Base-by-base conservation (phyloP, 2,797 vertebrate species). In the Huso huso region DNA sequence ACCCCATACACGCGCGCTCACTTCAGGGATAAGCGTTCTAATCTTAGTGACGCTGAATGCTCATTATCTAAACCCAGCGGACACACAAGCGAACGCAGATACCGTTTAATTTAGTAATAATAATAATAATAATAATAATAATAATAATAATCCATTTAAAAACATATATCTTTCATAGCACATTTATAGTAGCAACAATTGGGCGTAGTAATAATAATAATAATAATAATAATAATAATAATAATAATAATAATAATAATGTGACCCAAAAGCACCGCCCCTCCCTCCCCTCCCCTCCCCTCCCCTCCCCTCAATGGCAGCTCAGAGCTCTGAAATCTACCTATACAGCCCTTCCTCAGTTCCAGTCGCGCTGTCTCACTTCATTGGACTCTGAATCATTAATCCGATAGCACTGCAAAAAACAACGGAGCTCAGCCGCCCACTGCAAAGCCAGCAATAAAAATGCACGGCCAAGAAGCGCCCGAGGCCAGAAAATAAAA, bases 401-500 rank as follows among this genome's bases (percentile, higher is more conserved):
- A 67, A 69, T 66, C 57, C 49, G 15, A 69, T 64, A 73, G 69
- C 13, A 66, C 61, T 66, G 57, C 10, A 57, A 52, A 74, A 72
- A 75, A 73, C 73, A 73, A 70, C 66, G 52, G 76, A 85, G 80
- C 74, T 74, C 75, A 71, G 76, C 78, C 75, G 52, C 52, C n/a
- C 48, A 75, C 76, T 58, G 66, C 74, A 80, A 79, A 81, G 72
- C 74, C 65, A 67, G 78, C 80, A 76, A 84, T 84, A 83, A 86
- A 87, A 87, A 86, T 74, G 83, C 84, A 76, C 83, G 79, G 68
- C 78, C 81, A 76, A 78, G 86, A 83, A 76, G 80, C 1, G 69
- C 87, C 86, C 68, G 49, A 68, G 80, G 87, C 84, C 78, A 77
- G n/a, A 67, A 78, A 77, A 77, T 84, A 84, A 89, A 85, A 84